phyloP scores from a whole-genome alignment of 2,888 invertebrate species.

The Apamea anceps region DNA sequence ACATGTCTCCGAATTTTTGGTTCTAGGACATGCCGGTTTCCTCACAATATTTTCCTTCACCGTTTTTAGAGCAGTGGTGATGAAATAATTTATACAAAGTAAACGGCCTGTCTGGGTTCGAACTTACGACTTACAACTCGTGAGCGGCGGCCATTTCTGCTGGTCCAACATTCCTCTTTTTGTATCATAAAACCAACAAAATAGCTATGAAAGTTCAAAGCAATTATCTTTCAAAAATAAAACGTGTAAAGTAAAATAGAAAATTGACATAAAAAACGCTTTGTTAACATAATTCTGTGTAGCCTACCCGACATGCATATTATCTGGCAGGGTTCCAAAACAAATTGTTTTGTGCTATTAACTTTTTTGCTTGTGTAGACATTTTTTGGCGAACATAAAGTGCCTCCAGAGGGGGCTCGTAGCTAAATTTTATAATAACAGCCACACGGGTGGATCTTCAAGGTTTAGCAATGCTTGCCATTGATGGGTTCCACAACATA shows the following conservation, averaged over 20 bases:
- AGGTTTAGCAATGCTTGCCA: background rate
- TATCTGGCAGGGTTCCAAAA: conserved; percentile 12
- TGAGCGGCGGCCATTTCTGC: no score
- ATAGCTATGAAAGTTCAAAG: background rate
- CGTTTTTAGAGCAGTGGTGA: no score
- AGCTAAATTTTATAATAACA: background rate
- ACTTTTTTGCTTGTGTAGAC: background rate
- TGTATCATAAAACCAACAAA: background rate
- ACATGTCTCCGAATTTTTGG: background rate
- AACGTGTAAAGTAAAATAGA: background rate
- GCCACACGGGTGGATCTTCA: background rate
- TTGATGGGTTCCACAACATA: no score
- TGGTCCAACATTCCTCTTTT: background rate
- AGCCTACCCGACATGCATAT: background rate
- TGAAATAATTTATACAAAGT: no score
- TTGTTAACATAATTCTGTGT: background rate
- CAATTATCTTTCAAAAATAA: background rate
- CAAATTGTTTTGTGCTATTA: conserved; percentile 7
- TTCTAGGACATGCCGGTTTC: background rate
- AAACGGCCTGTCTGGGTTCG: no score
- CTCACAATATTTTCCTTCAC: background rate
- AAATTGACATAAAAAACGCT: background rate
- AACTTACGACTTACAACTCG: no score
- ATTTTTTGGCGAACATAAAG: background rate
- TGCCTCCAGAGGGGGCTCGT: background rate